A percentile compares a stretch with the other conserved stretches of the same genome.
Evolutionary conservation across 35 echinoderm and acorn worm species (phyloP).

Genomic region (Acanthaster planci): DNA sequence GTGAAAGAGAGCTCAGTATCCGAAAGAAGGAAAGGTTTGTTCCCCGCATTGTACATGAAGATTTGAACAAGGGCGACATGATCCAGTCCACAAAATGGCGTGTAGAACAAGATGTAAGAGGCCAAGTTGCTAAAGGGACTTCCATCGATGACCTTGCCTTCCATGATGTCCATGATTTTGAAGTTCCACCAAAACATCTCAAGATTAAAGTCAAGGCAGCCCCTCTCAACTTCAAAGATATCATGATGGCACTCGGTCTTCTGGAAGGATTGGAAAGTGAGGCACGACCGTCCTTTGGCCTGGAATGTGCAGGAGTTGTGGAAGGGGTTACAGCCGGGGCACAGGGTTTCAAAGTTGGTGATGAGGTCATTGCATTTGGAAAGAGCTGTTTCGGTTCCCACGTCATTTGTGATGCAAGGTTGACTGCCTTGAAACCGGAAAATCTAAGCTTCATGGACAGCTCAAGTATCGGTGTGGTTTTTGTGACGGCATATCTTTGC

Average conservation of each 20-base stretch:
- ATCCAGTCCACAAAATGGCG: conserved; percentile 57
- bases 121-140: background rate
- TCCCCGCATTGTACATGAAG: conserved; percentile 35
- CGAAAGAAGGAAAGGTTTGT: conserved; percentile 33
- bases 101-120: conserved; percentile 29
- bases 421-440: conserved; percentile 54
- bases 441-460: conserved; percentile 28
- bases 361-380: conserved; percentile 72
- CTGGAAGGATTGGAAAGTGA: conserved; percentile 30
- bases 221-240: conserved; percentile 53
- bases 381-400: conserved; percentile 61
- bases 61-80: conserved; percentile 5
- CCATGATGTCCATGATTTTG: conserved; percentile 21
- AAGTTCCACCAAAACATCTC: conserved; percentile 34
- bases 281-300: background rate
- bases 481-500: conserved; percentile 70
- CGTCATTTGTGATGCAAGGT: conserved; percentile 32
- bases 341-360: conserved; percentile 31
- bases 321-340: conserved; percentile 56
- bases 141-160: conserved; percentile 53
- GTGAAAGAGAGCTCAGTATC: conserved; percentile 50
- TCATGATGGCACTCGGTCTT: conserved; percentile 43
- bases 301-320: conserved; percentile 68
- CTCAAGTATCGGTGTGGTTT: conserved; percentile 44
- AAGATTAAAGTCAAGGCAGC: conserved; percentile 63